Base-by-base conservation (phyloP, 2,113 vertebrate genomes). In the Hoplias malabaricus region DNA sequence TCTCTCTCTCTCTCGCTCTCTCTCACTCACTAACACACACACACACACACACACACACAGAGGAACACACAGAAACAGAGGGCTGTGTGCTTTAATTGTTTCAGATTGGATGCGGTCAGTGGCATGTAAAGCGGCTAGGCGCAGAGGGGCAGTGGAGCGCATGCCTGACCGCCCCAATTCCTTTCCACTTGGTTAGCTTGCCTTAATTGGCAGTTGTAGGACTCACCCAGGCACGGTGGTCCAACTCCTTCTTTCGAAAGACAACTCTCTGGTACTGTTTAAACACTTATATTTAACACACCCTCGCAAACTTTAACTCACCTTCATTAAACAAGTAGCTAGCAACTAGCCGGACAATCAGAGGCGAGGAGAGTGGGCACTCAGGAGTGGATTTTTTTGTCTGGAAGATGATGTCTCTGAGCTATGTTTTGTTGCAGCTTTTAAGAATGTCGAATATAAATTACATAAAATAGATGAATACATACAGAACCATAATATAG, bases 51-150 rank as follows among this genome's bases (percentile, higher is more conserved):
- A 72, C 81, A 86, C 31, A 80, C 57, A 82, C 57, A 74, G 10
- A 59, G 34, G 69, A 80, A 86, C 31, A 80, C 57, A 82, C 57
- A 74, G 10, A 59, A 40, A 38, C 31, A 65, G 33, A 67, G 59
- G 75, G 27, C 61, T 33, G 5, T 42, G 59, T 62, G 34, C 81
- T 87, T 81, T 86, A 89, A 87, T 89, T 88, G 86, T 75, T 86
- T 67, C 72, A 84, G 86, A 84, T 83, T 86, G 83, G 80, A 75
- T 78, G 59, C 57, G 36, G 73, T 80, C 76, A 78, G 74, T 81
- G 65, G 21, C 63, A 56, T 77, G 73, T 73, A 77, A 68, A 71
- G 25, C 75, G 77, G 81, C 78, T 74, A 79, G 77, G 78, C 9
- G 0, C 57, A 82, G 79, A 62, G 57, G 57, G n/a, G 43, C 67